Percentiles rank a stretch among this genome's conserved stretches.
phyloP scores from a whole-genome alignment of 1,140 invertebrate species.

The Meloidogyne hapla region DNA sequence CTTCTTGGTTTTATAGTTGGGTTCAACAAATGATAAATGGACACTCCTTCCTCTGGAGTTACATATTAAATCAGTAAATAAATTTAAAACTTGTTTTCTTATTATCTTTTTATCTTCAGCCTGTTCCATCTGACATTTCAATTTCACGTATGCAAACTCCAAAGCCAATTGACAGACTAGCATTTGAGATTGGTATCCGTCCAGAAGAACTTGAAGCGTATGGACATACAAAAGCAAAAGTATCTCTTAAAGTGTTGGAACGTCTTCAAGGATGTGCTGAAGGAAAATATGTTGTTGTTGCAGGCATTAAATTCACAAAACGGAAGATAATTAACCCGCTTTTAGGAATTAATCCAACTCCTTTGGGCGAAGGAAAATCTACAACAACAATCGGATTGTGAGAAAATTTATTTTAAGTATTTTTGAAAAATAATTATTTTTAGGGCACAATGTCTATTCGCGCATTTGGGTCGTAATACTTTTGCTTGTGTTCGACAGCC shows the following conservation, averaged over 20 bases:
- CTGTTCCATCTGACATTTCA: conserved; percentile 59
- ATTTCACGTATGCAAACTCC: conserved; percentile 57
- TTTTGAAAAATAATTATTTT: not conserved
- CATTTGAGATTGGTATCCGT: conserved; percentile 80
- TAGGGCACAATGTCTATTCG: conserved; percentile 80
- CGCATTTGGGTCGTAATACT: conserved; percentile 80
- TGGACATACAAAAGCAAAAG: conserved; percentile 90
- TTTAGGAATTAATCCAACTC: conserved; percentile 84
- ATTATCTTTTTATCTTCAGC: conserved; percentile 15
- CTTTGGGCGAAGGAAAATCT: conserved; percentile 92
- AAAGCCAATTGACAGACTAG: conserved; percentile 67
- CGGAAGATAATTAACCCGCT: conserved; percentile 25
- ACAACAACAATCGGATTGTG: conserved; percentile 88
- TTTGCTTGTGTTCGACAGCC: conserved; percentile 96
- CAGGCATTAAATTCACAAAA: conserved; percentile 70
- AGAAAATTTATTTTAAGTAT: not conserved
- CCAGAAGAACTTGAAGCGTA: conserved; percentile 82
- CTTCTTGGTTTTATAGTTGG: not conserved
- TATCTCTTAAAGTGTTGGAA: conserved; percentile 79
- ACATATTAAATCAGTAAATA: not conserved
- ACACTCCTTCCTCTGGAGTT: conserved; percentile 25
- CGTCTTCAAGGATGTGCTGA: conserved; percentile 72
- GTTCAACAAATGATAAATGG: conserved; percentile 4
- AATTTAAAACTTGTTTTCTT: not conserved
- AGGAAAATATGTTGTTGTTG: conserved; percentile 92